A percentile compares a stretch with the other conserved stretches of the same genome.
phyloP scores from a whole-genome alignment of 2,797 vertebrate genomes.

The Otus scops region DNA sequence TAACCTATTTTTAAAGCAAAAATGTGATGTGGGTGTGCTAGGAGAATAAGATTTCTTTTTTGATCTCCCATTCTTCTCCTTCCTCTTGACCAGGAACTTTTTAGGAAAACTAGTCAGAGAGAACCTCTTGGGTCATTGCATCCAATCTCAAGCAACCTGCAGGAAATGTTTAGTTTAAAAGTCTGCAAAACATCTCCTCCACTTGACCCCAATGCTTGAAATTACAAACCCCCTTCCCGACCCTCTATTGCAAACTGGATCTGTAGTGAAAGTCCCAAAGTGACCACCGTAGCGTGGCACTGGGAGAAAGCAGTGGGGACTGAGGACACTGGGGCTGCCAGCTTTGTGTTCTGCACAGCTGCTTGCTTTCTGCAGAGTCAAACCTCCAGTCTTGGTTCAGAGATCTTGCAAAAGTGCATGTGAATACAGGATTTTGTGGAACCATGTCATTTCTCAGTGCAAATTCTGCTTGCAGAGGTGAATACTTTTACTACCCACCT shows the following conservation, averaged over 20 bases:
- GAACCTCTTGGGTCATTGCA: not conserved
- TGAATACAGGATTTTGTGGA: not conserved
- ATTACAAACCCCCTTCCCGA: not conserved
- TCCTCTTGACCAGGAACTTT: not conserved
- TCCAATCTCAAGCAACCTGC: not conserved
- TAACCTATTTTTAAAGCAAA: not conserved
- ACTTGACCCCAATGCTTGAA: not conserved
- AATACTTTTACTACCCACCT: not conserved
- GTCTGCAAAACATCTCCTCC: not conserved
- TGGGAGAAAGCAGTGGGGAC: not conserved
- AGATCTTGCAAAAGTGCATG: not conserved
- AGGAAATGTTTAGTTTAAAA: not conserved
- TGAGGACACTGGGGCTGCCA: accelerated
- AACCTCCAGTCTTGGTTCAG: not conserved
- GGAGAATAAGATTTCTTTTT: not conserved
- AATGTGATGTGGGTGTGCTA: not conserved
- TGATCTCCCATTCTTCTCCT: not conserved
- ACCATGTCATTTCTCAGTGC: not conserved
- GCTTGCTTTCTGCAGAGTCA: not conserved
- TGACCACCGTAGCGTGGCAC: not conserved
- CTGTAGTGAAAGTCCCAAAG: not conserved
- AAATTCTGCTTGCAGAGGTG: not conserved
- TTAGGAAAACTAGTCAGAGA: slow-evolving; percentile 19
- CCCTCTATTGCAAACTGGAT: not conserved
- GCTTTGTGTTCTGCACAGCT: not conserved